Percentiles rank a stretch among this genome's conserved stretches.
These are phyloP conservation scores for Dendrocopos noguchii DNA, from an alignment of 2,113 vertebrate genomes.

Conservation along the genomic window DNA sequence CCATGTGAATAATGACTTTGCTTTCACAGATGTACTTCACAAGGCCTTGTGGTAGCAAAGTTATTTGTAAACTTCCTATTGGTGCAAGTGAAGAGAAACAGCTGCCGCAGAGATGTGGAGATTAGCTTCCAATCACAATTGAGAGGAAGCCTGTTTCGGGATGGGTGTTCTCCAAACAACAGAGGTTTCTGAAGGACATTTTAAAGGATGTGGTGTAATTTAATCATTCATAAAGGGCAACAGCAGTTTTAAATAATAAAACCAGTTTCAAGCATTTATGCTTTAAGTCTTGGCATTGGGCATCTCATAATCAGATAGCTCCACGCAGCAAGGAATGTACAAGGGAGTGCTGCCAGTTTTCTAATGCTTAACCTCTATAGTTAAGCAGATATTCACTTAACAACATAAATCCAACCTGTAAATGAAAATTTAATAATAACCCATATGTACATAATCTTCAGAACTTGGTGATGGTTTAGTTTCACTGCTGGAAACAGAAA, in stretches of 20 bases:
- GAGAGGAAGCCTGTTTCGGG: neutral
- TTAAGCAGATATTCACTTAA: neutral
- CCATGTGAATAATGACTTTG: neutral
- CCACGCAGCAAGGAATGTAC: neutral
- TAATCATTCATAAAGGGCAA: neutral
- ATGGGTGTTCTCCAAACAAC: neutral
- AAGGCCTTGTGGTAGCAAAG: neutral
- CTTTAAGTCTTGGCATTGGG: neutral
- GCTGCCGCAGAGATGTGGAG: neutral
- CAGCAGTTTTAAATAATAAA: neutral
- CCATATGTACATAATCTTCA: neutral
- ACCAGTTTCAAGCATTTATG: neutral
- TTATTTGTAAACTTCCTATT: conserved; percentile 13
- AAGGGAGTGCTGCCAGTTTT: neutral
- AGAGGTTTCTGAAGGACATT: neutral
- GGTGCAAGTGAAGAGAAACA: conserved; percentile 13
- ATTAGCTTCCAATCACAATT: neutral
- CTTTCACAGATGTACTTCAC: accelerated
- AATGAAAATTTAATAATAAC: neutral
- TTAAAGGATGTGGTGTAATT: neutral
- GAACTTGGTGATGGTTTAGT: neutral
- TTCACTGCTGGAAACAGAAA: neutral
- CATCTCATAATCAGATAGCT: neutral
- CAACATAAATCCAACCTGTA: neutral
- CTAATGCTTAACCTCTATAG: neutral